Evolutionary conservation across 2,113 vertebrate species (phyloP).

Genomic region (Nestor notabilis): DNA sequence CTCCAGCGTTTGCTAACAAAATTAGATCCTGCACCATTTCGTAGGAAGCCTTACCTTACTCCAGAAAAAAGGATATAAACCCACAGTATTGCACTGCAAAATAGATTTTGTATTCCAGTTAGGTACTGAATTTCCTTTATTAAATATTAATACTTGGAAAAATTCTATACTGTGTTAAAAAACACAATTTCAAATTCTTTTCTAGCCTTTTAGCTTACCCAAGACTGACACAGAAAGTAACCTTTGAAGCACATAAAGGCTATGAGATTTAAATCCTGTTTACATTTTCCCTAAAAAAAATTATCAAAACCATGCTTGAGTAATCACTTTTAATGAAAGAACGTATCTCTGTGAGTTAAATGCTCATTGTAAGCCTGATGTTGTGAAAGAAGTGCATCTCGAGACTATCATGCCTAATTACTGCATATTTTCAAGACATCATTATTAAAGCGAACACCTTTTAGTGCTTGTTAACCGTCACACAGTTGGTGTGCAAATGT

Average conservation of each 20-base stretch:
- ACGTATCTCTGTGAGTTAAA: background rate
- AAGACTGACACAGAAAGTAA: background rate
- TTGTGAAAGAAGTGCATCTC: constrained; percentile 1
- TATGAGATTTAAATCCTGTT: background rate
- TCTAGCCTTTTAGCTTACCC: background rate
- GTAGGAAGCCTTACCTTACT: background rate
- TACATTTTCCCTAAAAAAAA: background rate
- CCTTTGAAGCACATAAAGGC: background rate
- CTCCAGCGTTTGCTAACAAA: background rate
- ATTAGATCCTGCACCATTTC: background rate
- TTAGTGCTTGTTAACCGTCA: background rate
- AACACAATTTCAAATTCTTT: background rate
- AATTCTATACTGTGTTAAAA: background rate
- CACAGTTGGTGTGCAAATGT: background rate
- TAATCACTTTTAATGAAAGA: constrained; percentile 43
- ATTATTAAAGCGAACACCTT: background rate
- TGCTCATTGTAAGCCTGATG: background rate
- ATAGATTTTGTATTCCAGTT: background rate
- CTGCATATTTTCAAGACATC: background rate
- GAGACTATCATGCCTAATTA: constrained; percentile 18
- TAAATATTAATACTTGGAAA: background rate
- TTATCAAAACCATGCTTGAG: background rate
- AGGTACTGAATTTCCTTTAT: background rate
- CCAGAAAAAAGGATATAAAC: background rate
- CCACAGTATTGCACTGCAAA: background rate